Evolutionary conservation across 2,797 vertebrate genomes (phyloP), one percentile per base, ranked within the genome.

Genomic region (Cygnus olor): DNA sequence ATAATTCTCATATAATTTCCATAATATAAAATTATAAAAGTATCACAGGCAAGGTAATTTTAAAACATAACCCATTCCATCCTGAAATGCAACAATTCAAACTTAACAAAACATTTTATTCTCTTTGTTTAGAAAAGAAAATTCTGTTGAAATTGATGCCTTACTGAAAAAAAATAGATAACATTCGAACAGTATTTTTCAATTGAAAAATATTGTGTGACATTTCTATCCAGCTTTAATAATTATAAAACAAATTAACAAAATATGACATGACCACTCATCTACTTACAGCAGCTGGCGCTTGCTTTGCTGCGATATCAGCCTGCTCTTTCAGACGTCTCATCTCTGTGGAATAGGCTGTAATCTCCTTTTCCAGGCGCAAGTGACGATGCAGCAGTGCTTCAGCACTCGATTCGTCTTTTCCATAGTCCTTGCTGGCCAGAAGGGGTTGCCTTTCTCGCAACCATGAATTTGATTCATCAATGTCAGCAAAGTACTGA

Each of bases 401-500:
- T 16, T 98, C 96, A 0, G 98, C 93, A 3, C 98, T 98, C 0
- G 96, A 98, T 73, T 98, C 98, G 5, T 99, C 98, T 68, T 98
- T 98, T 56, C 98, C 98, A 0, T 97, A 97, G 96, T 99, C 98
- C 32, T 98, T 88, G 72, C 97, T 98, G 93, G 94, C 97, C 18
- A 99, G 95, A 20, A 98, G 97, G 1, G 98, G 98, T 56, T 97
- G 98, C 92, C 84, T 98, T 95, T 99, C 98, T 2, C 60, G 92
- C 89, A 99, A 56, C 99, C 99, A 99, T 1, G 98, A 98, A 17
- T 97, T 95, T 1, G 97, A 98, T 63, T 99, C 99, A 1, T 95
- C 93, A 0, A 96, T 93, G 4, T 99, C 99, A 6, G 98, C 98
- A 90, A 99, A 98, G 94, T 99, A 99, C 99, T 99, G 95, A 40